A percentile compares a stretch with the other conserved stretches of the same genome.
phyloP scores from a whole-genome alignment of 1,140 invertebrate genomes.

The Zelostemma sp. region DNA sequence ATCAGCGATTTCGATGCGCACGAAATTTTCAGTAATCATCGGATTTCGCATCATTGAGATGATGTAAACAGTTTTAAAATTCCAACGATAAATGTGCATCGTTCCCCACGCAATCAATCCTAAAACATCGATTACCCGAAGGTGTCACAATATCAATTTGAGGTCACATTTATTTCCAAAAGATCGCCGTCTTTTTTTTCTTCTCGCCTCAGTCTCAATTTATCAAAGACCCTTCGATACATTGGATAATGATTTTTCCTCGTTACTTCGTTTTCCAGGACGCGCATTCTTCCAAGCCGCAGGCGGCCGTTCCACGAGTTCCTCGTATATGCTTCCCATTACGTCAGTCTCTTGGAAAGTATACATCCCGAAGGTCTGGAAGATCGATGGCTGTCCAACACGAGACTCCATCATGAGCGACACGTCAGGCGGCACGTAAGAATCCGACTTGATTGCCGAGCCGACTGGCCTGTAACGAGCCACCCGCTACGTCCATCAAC shows the following conservation, averaged over 20 bases:
- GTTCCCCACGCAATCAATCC: no score
- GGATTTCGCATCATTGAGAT: no score
- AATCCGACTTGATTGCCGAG: slow-evolving; percentile 65
- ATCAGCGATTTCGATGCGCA: slow-evolving; percentile 22
- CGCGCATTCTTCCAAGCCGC: slow-evolving; percentile 35
- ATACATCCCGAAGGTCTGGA: slow-evolving; percentile 53
- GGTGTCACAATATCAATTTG: no score
- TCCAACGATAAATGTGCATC: not conserved
- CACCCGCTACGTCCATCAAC: slow-evolving; percentile 69
- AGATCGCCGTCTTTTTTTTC: not conserved
- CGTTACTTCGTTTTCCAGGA: slow-evolving; percentile 35
- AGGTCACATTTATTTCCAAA: no score
- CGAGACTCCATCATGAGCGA: slow-evolving; percentile 67
- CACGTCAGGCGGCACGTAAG: slow-evolving; percentile 65
- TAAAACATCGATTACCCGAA: no score
- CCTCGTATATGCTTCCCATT: slow-evolving; percentile 27
- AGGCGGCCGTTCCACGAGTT: slow-evolving; percentile 36
- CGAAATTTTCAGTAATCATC: not conserved
- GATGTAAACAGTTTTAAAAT: no score
- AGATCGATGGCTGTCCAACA: slow-evolving; percentile 62
- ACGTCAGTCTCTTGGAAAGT: slow-evolving; percentile 50
- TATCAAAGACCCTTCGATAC: not conserved
- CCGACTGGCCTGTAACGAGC: slow-evolving; percentile 62
- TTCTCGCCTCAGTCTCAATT: slow-evolving; percentile 12
- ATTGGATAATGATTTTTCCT: slow-evolving; percentile 6